phyloP scores from a whole-genome alignment of 2,888 invertebrate genomes.

The Pyrrhosoma nymphula region DNA sequence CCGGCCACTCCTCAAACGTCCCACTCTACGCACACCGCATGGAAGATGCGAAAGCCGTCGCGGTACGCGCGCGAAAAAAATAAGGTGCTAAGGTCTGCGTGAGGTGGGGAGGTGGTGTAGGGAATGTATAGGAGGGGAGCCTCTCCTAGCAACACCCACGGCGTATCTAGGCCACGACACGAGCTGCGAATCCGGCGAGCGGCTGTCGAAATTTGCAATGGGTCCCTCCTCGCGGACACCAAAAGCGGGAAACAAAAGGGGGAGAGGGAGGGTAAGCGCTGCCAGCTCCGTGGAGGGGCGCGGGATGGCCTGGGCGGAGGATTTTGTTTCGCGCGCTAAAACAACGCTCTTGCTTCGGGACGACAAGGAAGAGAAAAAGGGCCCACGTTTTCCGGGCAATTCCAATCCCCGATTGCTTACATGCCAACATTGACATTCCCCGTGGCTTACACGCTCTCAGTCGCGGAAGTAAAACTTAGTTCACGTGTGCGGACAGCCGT shows the following conservation, averaged over 20 bases:
- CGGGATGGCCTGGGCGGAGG: background rate
- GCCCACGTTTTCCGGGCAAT: background rate
- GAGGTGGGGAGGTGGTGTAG: background rate
- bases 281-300: background rate
- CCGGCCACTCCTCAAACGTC: background rate
- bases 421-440: background rate
- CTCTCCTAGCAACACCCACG: constrained; percentile 51
- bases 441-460: background rate
- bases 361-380: background rate
- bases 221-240: background rate
- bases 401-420: no score
- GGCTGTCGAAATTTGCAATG: constrained; percentile 59
- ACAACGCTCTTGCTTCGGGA: background rate
- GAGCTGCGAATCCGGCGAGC: constrained; percentile 23
- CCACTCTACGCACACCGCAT: background rate
- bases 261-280: background rate
- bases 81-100: background rate
- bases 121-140: background rate
- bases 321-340: background rate
- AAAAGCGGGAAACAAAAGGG: background rate
- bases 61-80: background rate
- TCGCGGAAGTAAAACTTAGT: background rate
- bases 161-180: constrained; percentile 57
- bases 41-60: background rate
- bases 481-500: background rate